These are phyloP conservation scores for Centropus unirufus DNA, from an alignment of 2,113 vertebrate genomes.

Conservation along the genomic window DNA sequence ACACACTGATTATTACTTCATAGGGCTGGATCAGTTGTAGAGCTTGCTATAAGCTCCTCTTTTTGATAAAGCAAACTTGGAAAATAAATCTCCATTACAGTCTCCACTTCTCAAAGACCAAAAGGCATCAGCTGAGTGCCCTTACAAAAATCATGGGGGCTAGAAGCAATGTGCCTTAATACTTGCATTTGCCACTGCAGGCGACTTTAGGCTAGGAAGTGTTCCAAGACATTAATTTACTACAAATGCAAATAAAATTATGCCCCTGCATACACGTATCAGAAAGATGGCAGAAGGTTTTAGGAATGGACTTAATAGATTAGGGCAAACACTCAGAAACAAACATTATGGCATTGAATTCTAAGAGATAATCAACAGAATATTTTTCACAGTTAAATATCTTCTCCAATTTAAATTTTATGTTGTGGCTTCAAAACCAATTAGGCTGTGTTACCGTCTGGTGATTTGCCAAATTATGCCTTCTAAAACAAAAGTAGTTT, in stretches of 20 bases:
- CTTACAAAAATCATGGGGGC: neutral
- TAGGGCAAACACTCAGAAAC: neutral
- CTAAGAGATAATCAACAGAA: neutral
- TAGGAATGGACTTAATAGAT: neutral
- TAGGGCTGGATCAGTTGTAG: neutral
- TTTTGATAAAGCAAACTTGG: neutral
- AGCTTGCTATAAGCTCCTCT: neutral
- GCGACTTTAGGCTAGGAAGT: neutral
- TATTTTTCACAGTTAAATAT: slow-evolving; percentile 1
- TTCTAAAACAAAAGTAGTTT: slow-evolving; percentile 23
- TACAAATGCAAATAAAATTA: neutral
- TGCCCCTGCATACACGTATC: neutral
- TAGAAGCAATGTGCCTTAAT: neutral
- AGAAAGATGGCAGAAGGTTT: neutral
- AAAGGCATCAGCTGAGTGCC: neutral
- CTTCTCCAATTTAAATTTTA: slow-evolving; percentile 28
- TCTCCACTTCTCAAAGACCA: neutral
- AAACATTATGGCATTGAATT: neutral
- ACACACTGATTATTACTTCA: neutral
- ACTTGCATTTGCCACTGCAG: neutral
- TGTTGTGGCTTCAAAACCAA: slow-evolving; percentile 15
- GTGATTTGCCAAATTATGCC: slow-evolving; percentile 10
- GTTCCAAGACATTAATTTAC: neutral
- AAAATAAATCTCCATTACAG: neutral
- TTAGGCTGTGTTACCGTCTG: neutral